Base-by-base conservation (phyloP, 2,113 vertebrate genomes). In the Pelusios castaneus region DNA sequence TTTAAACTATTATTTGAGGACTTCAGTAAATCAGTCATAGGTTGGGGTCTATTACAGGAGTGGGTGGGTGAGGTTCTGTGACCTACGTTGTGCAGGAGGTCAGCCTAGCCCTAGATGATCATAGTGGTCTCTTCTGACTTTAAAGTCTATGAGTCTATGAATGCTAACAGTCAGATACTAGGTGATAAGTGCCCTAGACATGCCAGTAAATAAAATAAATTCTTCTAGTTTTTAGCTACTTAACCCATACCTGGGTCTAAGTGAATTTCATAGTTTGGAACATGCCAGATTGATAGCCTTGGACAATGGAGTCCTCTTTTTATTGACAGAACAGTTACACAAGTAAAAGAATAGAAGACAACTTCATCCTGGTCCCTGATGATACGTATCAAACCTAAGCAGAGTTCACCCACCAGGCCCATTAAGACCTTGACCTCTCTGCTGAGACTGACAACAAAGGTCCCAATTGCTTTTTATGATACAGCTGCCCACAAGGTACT, bases 381-480 rank as follows among this genome's bases (percentile, higher is more conserved):
- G 94, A 92, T 78, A 91, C 73, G 83, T 85, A 93, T 92, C 90
- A 88, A 89, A 38, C 60, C 70, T 41, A 77, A 90, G 94, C 45
- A 88, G 22, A 90, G 73, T 95, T 95, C 96, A 95, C 45, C 95
- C 85, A 84, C 80, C 91, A 94, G 89, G n/a, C 82, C 82, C 89
- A 87, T 54, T 19, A 80, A 85, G 56, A 63, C 97, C 94, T 96
- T 96, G 92, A 96, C 94, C 92, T 95, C 82, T 41, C 88, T 95
- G 88, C 80, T 93, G 96, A 94, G 84, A 85, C 91, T 82, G 63
- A 63, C 24, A 91, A 96, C 91, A 94, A 95, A 92, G 92, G 82
- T 91, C 84, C 80, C 87, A 82, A 93, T 94, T 77, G 82, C 82
- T 94, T 94, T 95, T 95, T 95, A 76, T 90, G 82, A 89, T 38